phyloP scores from a whole-genome alignment of 2,113 vertebrate species.

The Heterotilapia buettikoferi region DNA sequence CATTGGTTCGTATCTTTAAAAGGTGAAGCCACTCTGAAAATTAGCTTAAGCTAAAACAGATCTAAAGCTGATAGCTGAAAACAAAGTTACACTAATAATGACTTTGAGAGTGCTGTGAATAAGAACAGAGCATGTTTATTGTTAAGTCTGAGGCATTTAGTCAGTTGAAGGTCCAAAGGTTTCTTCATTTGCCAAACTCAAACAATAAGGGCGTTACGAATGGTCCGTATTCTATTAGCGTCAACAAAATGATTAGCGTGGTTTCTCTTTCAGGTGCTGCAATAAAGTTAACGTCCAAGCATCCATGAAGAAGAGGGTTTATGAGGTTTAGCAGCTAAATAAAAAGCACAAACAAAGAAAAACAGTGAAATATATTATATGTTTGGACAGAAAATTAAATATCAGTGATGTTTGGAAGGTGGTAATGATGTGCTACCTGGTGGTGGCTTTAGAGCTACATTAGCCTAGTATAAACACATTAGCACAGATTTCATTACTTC shows the following conservation, averaged over 20 bases:
- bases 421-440: background rate
- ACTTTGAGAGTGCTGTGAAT: background rate
- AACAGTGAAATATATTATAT: background rate
- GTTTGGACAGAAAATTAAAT: fast-evolving
- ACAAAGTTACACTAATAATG: background rate
- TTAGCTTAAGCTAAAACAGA: background rate
- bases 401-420: fast-evolving
- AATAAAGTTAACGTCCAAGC: background rate
- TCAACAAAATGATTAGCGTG: background rate
- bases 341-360: background rate
- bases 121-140: background rate
- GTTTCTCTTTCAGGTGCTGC: background rate
- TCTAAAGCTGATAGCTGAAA: fast-evolving
- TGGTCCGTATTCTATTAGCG: fast-evolving
- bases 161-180: background rate
- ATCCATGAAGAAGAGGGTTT: background rate
- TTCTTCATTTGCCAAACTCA: background rate
- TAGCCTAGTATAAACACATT: background rate
- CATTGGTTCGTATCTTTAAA: background rate
- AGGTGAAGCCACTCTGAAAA: background rate
- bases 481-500: background rate
- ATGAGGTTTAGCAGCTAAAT: background rate
- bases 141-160: background rate
- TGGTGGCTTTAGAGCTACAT: background rate
- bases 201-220: background rate